Evolutionary conservation across 2,113 vertebrate species (phyloP).

Genomic region (Gila orcuttii): DNA sequence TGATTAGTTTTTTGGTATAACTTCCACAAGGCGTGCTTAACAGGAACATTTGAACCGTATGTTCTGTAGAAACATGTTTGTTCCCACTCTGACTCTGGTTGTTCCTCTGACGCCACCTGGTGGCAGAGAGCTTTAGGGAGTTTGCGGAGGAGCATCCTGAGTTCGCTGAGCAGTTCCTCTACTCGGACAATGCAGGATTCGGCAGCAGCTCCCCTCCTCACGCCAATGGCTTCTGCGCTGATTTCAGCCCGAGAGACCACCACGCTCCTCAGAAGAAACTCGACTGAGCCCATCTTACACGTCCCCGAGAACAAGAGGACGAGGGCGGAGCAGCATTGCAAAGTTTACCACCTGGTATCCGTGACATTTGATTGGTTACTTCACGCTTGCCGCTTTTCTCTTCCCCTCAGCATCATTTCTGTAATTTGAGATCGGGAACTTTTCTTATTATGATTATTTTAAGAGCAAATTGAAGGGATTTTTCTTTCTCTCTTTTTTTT

Average conservation of each 20-base stretch:
- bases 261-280: slow-evolving; percentile 77
- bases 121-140: slow-evolving; percentile 85
- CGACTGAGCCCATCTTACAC: slow-evolving; percentile 70
- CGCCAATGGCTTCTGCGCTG: slow-evolving; percentile 91
- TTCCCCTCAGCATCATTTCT: neutral
- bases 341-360: slow-evolving; percentile 65
- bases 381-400: neutral
- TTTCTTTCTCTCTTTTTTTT: slow-evolving; percentile 7
- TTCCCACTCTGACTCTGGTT: slow-evolving; percentile 27
- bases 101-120: slow-evolving; percentile 62
- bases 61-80: neutral
- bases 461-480: slow-evolving; percentile 43
- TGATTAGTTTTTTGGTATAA: no score
- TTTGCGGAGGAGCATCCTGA: slow-evolving; percentile 83
- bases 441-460: slow-evolving; percentile 25
- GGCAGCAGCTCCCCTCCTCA: slow-evolving; percentile 67
- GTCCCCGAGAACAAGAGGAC: no score
- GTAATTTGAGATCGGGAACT: no score
- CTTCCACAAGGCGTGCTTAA: neutral
- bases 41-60: neutral
- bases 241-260: slow-evolving; percentile 85
- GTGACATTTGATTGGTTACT: slow-evolving; percentile 51
- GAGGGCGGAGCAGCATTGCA: neutral
- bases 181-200: slow-evolving; percentile 76
- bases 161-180: slow-evolving; percentile 88